Evolutionary conservation across 2,113 vertebrate species (phyloP), one percentile per base, ranked within the genome.

Genomic region (Solea solea): DNA sequence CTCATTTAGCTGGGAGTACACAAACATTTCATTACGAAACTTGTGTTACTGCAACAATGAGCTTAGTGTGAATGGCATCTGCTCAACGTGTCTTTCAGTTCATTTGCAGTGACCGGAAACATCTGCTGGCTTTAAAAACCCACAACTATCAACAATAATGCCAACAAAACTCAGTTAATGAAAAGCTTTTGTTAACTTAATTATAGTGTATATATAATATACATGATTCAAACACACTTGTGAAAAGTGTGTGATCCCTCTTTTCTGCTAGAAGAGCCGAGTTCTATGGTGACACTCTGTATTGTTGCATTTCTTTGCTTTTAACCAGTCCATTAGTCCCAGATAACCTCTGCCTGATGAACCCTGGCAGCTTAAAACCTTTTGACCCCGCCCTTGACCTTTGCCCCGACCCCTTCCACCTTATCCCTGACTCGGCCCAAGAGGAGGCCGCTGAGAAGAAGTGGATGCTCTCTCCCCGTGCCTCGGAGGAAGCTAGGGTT

Each of bases 361-460:
- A 91, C 82, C 15, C 86, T 76, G 82, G 77, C 87, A 80, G 82
- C 82, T 93, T 85, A 90, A 92, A 93, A 82, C 85, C 64, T 71
- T 76, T 62, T 84, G 86, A 93, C 89, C 92, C 92, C 86, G 86
- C 86, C 92, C 92, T 94, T 94, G 93, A 93, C 90, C 63, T 87
- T 72, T 92, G 86, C 54, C 88, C 70, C 25, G 81, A 89, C 83
- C 78, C 59, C 72, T 7, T 63, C 50, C 68, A 65, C 60, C 87
- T 65, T 61, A 55, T 53, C 52, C 63, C 16, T 21, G 8, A 5
- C 53, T 53, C 59, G 6, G 58, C 69, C 88, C 64, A 83, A 74
- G 52, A 85, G 69, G 50, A 72, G 79, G 39, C 75, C n/a, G 64
- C 72, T 87, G 84, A 89, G 87, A 91, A 81, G 79, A 76, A 75